Percentiles rank a stretch among this genome's conserved stretches.
Conservation (phyloP, 2,113 vertebrate species). For the Melanostigma gelatinosum region DNA sequence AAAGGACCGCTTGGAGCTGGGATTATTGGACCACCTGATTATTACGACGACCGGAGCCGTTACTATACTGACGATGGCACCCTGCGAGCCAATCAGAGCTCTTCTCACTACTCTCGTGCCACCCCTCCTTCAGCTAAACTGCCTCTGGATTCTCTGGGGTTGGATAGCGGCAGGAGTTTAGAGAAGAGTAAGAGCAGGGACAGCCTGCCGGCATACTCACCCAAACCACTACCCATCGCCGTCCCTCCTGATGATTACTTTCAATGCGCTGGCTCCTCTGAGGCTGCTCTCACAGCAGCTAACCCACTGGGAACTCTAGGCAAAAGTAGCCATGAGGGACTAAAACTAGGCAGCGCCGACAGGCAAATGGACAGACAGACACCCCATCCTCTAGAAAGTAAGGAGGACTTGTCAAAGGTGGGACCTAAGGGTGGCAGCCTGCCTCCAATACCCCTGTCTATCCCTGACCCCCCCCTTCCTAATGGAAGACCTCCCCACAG, state of each 20-base stretch:
- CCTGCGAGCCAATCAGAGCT: constrained; percentile 86
- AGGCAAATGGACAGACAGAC: constrained; percentile 87
- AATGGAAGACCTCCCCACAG: constrained; percentile 87
- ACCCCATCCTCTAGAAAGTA: constrained; percentile 86
- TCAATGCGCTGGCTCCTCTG: constrained; percentile 91
- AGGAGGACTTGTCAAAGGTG: constrained; percentile 87
- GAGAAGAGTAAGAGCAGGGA: constrained; percentile 90
- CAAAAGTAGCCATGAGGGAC: constrained; percentile 89
- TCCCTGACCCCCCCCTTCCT: constrained; percentile 82
- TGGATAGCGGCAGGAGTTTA: constrained; percentile 86
- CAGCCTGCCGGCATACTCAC: constrained; percentile 87
- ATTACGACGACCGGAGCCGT: constrained; percentile 91
- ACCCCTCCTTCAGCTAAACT: constrained; percentile 86
- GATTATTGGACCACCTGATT: constrained; percentile 89
- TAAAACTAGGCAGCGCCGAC: constrained; percentile 84
- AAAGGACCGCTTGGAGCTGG: constrained; percentile 91
- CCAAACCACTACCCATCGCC: constrained; percentile 81
- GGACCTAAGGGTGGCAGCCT: constrained; percentile 74
- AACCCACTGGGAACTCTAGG: constrained; percentile 89
- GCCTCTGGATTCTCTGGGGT: constrained; percentile 85
- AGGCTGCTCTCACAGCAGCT: constrained; percentile 87
- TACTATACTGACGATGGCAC: constrained; percentile 94
- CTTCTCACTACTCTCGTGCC: constrained; percentile 87
- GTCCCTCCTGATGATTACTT: constrained; percentile 90
- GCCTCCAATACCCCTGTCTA: constrained; percentile 77